Base-by-base conservation (phyloP, 2,888 invertebrate species). In the Hirtodrosophila duncani region DNA sequence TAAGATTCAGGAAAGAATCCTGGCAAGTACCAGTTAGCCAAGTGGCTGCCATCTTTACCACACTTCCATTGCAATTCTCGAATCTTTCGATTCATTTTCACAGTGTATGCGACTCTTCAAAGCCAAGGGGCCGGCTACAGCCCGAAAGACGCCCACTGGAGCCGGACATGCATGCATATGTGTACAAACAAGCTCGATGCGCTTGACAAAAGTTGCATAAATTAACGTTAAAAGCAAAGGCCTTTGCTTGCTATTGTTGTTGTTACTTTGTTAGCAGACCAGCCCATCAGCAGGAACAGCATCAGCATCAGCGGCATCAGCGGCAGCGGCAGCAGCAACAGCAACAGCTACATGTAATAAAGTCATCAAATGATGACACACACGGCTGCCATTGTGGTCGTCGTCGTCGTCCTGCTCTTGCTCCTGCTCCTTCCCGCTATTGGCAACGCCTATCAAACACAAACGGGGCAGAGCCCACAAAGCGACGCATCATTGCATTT, bases 121-220 rank as follows among this genome's bases (percentile, higher is more conserved):
- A n/a, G n/a, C n/a, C n/a, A n/a, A n/a, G n/a, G n/a, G n/a, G n/a
- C n/a, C n/a, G n/a, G n/a, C n/a, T n/a, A n/a, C n/a, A n/a, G n/a
- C n/a, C n/a, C n/a, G n/a, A n/a, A n/a, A n/a, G n/a, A n/a, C n/a
- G n/a, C n/a, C n/a, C n/a, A n/a, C n/a, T n/a, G n/a, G n/a, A n/a
- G n/a, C n/a, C n/a, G n/a, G n/a, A n/a, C n/a, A n/a, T n/a, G n/a
- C n/a, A n/a, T n/a, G n/a, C n/a, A n/a, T n/a, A 56, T 31, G 37
- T 33, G 56, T 42, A 60, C 38, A 49, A 41, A 27, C 63, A 59
- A 52, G 57, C 65, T 53, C 34, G 38, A 44, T 51, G 56, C 77
- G 63, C 81, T 81, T 70, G 77, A 67, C 69, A 70, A 81, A 81
- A 67, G 72, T 63, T 77, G 79, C 82, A 80, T 79, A 79, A 81